These are phyloP conservation scores for Cardiocondyla obscurior DNA, from an alignment of 1,140 invertebrate species.

Conservation along the genomic window DNA sequence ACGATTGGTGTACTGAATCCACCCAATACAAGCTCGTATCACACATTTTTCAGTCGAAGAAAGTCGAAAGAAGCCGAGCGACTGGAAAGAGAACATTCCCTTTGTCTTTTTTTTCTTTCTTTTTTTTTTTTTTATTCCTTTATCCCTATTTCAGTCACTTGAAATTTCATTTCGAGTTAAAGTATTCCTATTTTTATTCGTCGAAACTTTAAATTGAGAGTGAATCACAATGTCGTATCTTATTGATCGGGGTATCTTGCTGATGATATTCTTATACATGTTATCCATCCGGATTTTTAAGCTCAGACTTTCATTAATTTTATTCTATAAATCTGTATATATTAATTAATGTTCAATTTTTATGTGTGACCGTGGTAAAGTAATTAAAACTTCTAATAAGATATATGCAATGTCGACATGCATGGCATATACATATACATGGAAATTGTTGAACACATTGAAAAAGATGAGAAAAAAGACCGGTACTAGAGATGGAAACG, in stretches of 20 bases:
- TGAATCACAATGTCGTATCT: conserved; percentile 35
- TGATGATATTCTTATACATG: not conserved
- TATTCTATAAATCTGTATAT: not conserved
- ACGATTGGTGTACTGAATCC: no score
- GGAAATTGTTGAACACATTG: not conserved
- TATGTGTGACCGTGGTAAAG: not conserved
- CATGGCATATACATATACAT: not conserved
- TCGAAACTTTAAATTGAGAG: conserved; percentile 77
- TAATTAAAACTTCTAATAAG: not conserved
- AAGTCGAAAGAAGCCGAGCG: conserved; percentile 9
- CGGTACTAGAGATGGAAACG: conserved; percentile 49
- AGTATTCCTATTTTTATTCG: conserved; percentile 74
- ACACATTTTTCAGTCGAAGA: conserved; percentile 66
- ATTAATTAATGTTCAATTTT: not conserved
- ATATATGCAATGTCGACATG: not conserved
- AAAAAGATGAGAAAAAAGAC: conserved; percentile 33
- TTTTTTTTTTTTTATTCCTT: not conserved
- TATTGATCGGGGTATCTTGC: not conserved
- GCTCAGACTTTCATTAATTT: not conserved
- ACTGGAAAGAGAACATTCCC: conserved; percentile 44
- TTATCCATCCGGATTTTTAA: not conserved
- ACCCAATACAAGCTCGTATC: conserved; percentile 67
- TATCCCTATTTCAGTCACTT: conserved; percentile 60
- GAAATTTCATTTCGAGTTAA: conserved; percentile 79
- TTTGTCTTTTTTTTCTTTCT: not conserved